A percentile compares a stretch with the other conserved stretches of the same genome.
phyloP scores from a whole-genome alignment of 2,797 vertebrate genomes.

The Fringilla coelebs region DNA sequence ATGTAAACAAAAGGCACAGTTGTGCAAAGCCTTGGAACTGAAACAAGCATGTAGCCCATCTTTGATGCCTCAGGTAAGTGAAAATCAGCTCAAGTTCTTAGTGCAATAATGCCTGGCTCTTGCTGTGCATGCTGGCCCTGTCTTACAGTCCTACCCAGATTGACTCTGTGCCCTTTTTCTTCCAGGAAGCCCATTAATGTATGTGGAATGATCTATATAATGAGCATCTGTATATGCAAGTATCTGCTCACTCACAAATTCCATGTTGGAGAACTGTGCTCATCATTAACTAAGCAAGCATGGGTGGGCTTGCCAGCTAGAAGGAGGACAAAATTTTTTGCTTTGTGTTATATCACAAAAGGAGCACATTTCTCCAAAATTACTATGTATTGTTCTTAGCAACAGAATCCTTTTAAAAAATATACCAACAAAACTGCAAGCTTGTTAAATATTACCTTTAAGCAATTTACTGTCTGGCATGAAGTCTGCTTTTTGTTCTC shows the following conservation, averaged over 20 bases:
- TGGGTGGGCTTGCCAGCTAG: background rate
- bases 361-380: background rate
- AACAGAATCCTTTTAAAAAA: background rate
- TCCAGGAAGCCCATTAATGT: background rate
- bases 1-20: background rate
- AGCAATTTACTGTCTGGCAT: background rate
- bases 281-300: background rate
- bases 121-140: background rate
- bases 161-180: background rate
- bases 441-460: background rate
- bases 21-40: constrained; percentile 20
- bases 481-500: background rate
- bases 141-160: background rate
- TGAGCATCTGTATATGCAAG: background rate
- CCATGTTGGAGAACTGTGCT: background rate
- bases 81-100: background rate
- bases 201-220: background rate
- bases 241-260: background rate
- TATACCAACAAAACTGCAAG: background rate
- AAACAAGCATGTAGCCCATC: background rate
- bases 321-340: background rate
- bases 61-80: background rate
- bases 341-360: background rate
- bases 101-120: background rate
- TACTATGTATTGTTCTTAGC: background rate